A percentile compares a stretch with the other conserved stretches of the same genome.
phyloP scores from a whole-genome alignment of 1,140 invertebrate genomes.

The Trachelipus rathkii region DNA sequence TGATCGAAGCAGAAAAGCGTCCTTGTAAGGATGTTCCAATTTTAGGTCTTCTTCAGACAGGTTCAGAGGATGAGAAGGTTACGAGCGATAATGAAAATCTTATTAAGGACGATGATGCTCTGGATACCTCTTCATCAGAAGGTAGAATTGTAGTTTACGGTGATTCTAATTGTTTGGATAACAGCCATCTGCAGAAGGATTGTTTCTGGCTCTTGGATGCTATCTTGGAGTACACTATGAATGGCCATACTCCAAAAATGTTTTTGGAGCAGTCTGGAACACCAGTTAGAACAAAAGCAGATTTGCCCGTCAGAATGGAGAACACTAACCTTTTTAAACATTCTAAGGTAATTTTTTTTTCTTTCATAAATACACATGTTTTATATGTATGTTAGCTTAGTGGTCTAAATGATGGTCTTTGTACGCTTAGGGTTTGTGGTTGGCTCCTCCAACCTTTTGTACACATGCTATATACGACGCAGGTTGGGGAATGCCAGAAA shows the following conservation, averaged over 20 bases:
- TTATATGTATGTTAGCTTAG: no score
- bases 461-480: no score
- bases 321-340: conserved; percentile 44
- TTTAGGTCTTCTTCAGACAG: conserved; percentile 75
- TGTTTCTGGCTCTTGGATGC: conserved; percentile 93
- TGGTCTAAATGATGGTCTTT: neutral
- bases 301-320: conserved; percentile 43
- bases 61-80: conserved; percentile 42
- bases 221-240: conserved; percentile 82
- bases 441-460: neutral
- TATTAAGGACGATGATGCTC: neutral
- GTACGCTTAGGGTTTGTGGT: neutral
- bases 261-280: conserved; percentile 28
- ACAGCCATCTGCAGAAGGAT: conserved; percentile 74
- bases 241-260: conserved; percentile 52
- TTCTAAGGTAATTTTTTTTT: conserved; percentile 30
- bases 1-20: conserved; percentile 56
- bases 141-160: conserved; percentile 84
- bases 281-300: conserved; percentile 30
- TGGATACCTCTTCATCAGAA: conserved; percentile 46
- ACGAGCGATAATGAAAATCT: neutral
- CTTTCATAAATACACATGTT: no score
- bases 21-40: conserved; percentile 66
- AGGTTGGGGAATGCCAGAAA: no score
- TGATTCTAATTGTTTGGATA: conserved; percentile 92